Base-by-base conservation (phyloP, 2,888 invertebrate genomes). In the Anorthoa munda region DNA sequence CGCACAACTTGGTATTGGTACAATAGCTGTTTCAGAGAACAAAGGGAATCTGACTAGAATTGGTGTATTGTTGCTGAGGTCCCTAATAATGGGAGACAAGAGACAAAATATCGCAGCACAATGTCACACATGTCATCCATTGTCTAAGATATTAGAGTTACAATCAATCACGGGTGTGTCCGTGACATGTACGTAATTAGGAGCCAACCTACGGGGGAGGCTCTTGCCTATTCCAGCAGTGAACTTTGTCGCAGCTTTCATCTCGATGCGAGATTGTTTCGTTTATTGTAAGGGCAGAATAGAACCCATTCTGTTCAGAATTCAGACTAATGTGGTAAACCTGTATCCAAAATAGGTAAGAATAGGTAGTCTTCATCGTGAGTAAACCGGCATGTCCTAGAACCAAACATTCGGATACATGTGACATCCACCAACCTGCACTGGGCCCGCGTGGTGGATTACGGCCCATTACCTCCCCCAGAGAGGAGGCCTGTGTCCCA, bases 151-250 rank as follows among this genome's bases (percentile, higher is more conserved):
- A 95, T 95, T 95, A 95, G 93, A 91, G 93, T 92, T 93, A 93
- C 94, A 93, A 95, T 95, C 95, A 95, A 95, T 96, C 95, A 96
- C 94, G 87, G 89, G 92, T 87, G 93, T 95, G 95, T 86, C 91
- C 88, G 91, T 94, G 95, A 95, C 95, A 93, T 93, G 91, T 91
- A 82, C 93, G 94, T 95, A 95, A 95, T 95, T 95, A 95, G 94
- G 93, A 92, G 87, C 86, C 86, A 90, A 88, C 92, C 90, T 88
- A 87, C 87, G 87, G 88, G 87, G 82, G 82, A 78, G 75, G 79
- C 84, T 11, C 65, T 66, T 83, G 71, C 85, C 51, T 91, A 92
- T 92, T 91, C 90, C 86, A 84, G 75, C 77, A 55, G 59, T 48
- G 64, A 76, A 81, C 46, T 63, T 60, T 63, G 83, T 73, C 64